Evolutionary conservation across 2,113 vertebrate species (phyloP).

Genomic region (Himantopus leucocephalus): DNA sequence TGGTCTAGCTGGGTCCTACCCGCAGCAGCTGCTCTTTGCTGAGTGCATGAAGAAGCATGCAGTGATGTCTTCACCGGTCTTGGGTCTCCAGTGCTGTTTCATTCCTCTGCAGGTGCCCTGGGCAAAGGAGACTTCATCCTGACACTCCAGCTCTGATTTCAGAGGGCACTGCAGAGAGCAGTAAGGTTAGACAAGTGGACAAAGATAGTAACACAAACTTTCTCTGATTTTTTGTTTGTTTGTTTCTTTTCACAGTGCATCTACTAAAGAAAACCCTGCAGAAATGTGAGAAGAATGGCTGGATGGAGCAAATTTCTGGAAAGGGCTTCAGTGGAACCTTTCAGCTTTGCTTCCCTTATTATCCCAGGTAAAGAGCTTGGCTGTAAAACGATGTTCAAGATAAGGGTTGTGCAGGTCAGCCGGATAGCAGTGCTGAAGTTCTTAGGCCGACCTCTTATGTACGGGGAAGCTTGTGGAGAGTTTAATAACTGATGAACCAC

Average conservation of each 20-base stretch:
- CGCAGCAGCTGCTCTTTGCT: neutral
- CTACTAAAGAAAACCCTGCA: conserved; percentile 92
- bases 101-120: neutral
- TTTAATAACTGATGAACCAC: neutral
- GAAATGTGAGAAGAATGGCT: conserved; percentile 95
- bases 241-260: conserved; percentile 74
- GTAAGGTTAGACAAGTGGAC: neutral
- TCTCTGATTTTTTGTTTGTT: neutral
- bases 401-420: neutral
- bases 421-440: neutral
- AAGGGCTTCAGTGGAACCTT: conserved; percentile 97
- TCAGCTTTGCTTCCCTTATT: conserved; percentile 93
- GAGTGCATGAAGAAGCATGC: neutral
- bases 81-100: neutral
- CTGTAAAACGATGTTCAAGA: neutral
- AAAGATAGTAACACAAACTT: neutral
- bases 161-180: neutral
- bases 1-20: neutral
- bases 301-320: conserved; percentile 98
- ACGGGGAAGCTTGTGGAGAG: neutral
- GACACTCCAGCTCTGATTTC: neutral
- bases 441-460: neutral
- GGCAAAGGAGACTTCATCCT: neutral
- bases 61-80: fast-evolving
- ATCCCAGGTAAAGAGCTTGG: conserved; percentile 84